Conservation (phyloP, 2,797 vertebrate species). For the Sebastes itinus region DNA sequence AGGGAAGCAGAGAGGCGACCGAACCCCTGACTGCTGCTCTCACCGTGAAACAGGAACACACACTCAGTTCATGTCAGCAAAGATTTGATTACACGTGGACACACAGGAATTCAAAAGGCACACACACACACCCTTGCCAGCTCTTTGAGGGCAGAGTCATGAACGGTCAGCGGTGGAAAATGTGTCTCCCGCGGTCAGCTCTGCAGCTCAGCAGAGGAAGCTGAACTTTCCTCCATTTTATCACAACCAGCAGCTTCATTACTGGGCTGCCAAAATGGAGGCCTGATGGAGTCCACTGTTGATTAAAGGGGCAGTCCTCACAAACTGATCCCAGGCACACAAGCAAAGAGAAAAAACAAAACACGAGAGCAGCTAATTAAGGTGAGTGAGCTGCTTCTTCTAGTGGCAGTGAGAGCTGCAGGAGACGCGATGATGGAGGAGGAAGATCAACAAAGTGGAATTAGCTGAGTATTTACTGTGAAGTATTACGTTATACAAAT, state of each 20-base stretch:
- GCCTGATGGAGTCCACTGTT: slow-evolving; percentile 67
- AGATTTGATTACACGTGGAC: slow-evolving; percentile 74
- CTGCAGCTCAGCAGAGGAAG: slow-evolving; percentile 57
- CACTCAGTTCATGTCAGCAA: slow-evolving; percentile 71
- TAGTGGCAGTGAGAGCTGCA: not conserved
- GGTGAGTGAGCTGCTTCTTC: not conserved
- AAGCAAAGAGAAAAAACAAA: not conserved
- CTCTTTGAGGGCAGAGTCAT: slow-evolving; percentile 51
- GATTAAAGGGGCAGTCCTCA: slow-evolving; percentile 70
- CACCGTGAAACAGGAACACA: slow-evolving; percentile 67
- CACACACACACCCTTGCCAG: slow-evolving; percentile 28
- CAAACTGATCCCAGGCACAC: slow-evolving; percentile 2
- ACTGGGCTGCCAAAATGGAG: slow-evolving; percentile 79
- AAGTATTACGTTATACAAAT: not conserved
- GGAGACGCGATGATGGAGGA: not conserved
- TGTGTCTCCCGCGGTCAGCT: slow-evolving; percentile 60
- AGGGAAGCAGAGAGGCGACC: slow-evolving; percentile 47
- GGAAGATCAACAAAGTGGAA: not conserved
- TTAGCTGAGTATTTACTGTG: not conserved
- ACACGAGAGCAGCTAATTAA: not conserved
- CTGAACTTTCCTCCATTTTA: slow-evolving; percentile 82
- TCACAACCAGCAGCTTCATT: slow-evolving; percentile 76
- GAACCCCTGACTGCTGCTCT: slow-evolving; percentile 65
- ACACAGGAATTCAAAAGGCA: slow-evolving; percentile 56
- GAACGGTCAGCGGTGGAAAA: slow-evolving; percentile 69